A percentile compares a stretch with the other conserved stretches of the same genome.
Conservation (phyloP, 2,113 vertebrate genomes). For the Shinisaurus crocodilurus region DNA sequence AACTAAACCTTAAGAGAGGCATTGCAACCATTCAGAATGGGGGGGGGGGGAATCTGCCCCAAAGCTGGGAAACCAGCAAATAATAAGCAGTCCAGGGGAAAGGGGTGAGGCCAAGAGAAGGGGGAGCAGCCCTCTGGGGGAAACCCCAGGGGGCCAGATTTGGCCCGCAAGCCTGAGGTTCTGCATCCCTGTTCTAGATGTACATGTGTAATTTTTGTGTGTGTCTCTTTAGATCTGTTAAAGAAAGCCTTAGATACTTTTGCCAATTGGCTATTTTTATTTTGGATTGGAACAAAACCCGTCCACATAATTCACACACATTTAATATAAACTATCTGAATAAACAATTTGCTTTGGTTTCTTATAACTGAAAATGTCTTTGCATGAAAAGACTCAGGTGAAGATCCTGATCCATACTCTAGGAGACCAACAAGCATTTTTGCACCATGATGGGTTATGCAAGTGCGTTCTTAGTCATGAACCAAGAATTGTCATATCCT, state of each 20-base stretch:
- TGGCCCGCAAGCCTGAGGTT: too few relatives aligned
- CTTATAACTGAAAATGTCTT: conserved; percentile 30
- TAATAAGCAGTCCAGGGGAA: too few relatives aligned
- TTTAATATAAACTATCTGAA: conserved; percentile 7
- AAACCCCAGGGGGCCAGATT: too few relatives aligned
- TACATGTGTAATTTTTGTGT: neutral
- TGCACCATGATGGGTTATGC: conserved; percentile 33
- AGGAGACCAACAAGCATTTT: conserved; percentile 34
- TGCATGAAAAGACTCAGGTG: neutral
- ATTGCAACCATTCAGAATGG: too few relatives aligned
- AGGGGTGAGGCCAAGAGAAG: too few relatives aligned
- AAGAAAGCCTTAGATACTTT: conserved; percentile 29
- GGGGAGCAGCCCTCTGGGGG: too few relatives aligned
- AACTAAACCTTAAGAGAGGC: too few relatives aligned
- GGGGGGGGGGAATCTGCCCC: too few relatives aligned
- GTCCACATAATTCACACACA: neutral
- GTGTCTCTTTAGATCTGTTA: conserved; percentile 42
- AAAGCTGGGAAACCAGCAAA: too few relatives aligned
- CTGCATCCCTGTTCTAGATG: neutral
- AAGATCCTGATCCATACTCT: conserved; percentile 41
- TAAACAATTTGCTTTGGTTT: conserved; percentile 25
- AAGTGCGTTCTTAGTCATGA: neutral
- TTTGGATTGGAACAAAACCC: conserved; percentile 23
- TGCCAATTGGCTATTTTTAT: conserved; percentile 38
- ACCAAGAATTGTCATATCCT: neutral